These are phyloP conservation scores for Alosa alosa DNA, from an alignment of 2,113 vertebrate species.

Conservation along the genomic window DNA sequence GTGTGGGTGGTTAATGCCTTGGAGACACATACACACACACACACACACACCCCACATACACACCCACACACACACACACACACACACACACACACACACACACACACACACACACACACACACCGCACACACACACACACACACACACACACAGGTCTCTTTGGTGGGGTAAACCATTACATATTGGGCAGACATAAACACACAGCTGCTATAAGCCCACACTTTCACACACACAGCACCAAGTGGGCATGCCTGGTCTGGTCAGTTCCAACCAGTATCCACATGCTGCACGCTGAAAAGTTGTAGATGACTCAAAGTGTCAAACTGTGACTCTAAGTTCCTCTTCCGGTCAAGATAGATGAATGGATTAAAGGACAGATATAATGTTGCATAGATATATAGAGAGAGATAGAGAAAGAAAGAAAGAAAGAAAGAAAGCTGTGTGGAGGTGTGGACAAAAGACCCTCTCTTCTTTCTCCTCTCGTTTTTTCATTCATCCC, in stretches of 20 bases:
- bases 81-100: conserved; percentile 30
- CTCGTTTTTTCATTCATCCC: background rate
- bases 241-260: conserved; percentile 1
- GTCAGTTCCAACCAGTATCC: background rate
- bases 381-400: too few relatives aligned
- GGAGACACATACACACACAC: background rate
- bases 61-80: background rate
- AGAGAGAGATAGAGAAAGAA: background rate
- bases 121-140: conserved; percentile 33
- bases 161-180: conserved; percentile 47
- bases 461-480: background rate
- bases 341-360: background rate
- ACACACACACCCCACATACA: too few relatives aligned
- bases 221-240: conserved; percentile 41
- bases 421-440: background rate
- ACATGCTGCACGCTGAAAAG: background rate
- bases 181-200: conserved; percentile 53
- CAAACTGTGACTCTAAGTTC: background rate
- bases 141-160: conserved; percentile 8
- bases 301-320: background rate
- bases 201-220: conserved; percentile 58
- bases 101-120: background rate
- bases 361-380: background rate
- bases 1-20: background rate
- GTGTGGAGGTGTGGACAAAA: background rate